Percentiles rank a stretch among this genome's conserved stretches.
Evolutionary conservation across 1,140 invertebrate species (phyloP).

Genomic region (Psix sp.): DNA sequence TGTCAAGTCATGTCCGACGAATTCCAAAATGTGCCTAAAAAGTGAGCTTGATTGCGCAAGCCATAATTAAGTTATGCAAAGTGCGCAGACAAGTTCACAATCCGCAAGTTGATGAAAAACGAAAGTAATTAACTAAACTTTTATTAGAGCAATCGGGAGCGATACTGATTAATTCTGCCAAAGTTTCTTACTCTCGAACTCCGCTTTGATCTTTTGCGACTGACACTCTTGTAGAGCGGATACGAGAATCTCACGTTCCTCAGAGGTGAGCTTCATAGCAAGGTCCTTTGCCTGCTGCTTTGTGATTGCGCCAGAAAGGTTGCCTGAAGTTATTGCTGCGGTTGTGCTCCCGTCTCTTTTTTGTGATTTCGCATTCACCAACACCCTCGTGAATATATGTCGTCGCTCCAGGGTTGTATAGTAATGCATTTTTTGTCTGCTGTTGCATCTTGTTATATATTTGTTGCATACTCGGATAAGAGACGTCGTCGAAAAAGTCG

Average conservation of each 20-base stretch:
- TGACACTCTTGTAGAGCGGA: constrained; percentile 83
- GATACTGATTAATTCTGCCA: not conserved
- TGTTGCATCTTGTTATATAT: constrained; percentile 16
- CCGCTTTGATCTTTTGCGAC: constrained; percentile 83
- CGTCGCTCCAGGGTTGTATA: constrained; percentile 7
- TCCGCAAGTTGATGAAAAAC: too few species aligned
- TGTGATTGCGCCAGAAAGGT: constrained; percentile 75
- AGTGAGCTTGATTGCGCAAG: too few species aligned
- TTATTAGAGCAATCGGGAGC: not conserved
- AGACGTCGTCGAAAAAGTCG: not conserved
- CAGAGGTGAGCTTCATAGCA: constrained; percentile 81
- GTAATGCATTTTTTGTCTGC: constrained; percentile 9
- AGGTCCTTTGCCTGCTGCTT: constrained; percentile 84
- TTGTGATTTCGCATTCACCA: constrained; percentile 1
- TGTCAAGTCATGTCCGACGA: too few species aligned
- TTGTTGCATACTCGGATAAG: constrained; percentile 4
- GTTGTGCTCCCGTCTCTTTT: constrained; percentile 36
- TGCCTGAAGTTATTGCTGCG: constrained; percentile 28
- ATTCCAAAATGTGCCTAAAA: too few species aligned
- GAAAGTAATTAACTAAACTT: constrained; percentile 33
- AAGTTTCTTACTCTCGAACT: constrained; percentile 82
- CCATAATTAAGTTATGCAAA: too few species aligned
- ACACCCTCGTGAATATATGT: constrained; percentile 4
- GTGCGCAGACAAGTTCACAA: too few species aligned
- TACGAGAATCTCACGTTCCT: constrained; percentile 82